phyloP scores from a whole-genome alignment of 2,888 invertebrate species.

The Oligia strigilis region DNA sequence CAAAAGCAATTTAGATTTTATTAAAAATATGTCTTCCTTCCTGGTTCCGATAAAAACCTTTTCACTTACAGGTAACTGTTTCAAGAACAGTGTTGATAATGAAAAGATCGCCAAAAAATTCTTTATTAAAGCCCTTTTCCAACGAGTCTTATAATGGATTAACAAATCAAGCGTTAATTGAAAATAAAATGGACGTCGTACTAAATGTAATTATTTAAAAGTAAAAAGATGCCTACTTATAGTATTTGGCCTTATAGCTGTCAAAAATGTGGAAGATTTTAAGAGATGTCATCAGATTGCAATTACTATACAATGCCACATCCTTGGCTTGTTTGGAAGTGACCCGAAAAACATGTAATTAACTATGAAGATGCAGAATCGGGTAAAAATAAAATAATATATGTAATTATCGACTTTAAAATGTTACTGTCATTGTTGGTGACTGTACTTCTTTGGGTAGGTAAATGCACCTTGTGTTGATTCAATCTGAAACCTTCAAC shows the following conservation, averaged over 20 bases:
- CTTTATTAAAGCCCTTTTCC: background rate
- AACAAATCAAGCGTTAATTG: conserved; percentile 1
- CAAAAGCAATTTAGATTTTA: background rate
- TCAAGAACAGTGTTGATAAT: background rate
- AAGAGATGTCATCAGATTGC: conserved; percentile 56
- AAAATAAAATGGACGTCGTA: conserved; percentile 5
- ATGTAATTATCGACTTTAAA: conserved; percentile 44
- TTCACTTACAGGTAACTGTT: background rate
- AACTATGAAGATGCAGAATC: conserved; percentile 48
- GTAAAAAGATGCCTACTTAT: conserved; percentile 11
- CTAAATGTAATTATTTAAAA: conserved; percentile 19
- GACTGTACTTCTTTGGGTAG: conserved; percentile 13
- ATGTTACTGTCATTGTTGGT: background rate
- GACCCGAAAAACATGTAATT: conserved; percentile 48
- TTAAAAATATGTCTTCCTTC: conserved; percentile 1
- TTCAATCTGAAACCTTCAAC: conserved; percentile 23
- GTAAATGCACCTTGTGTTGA: conserved; percentile 1
- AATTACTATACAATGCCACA: conserved; percentile 53
- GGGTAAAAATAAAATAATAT: conserved; percentile 26
- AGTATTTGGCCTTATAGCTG: conserved; percentile 19
- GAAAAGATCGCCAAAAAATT: background rate
- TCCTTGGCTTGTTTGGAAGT: conserved; percentile 61
- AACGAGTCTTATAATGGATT: background rate
- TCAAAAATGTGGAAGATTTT: conserved; percentile 49
- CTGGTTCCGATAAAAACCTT: background rate